Evolutionary conservation across 2,888 invertebrate genomes (phyloP), one percentile per base, ranked within the genome.

Genomic region (Piscicola geometra): DNA sequence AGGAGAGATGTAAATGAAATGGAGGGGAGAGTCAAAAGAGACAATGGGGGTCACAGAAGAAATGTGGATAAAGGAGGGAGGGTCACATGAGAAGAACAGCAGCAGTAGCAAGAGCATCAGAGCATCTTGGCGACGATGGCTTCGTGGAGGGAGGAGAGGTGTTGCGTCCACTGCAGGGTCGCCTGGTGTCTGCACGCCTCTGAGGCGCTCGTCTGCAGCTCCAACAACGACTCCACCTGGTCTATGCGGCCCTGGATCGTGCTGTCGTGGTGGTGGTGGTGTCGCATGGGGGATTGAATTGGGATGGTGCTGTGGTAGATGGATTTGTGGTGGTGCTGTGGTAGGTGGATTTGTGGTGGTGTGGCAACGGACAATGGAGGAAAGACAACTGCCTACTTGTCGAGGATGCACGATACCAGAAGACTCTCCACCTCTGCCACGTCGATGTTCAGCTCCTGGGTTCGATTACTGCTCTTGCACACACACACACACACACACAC

Each of bases 331-430:
- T n/a, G n/a, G 30, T 1, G 72, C 3, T 50, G 64, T 64, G 5
- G 21, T 64, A 3, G 64, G 21, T n/a, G 3, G 25, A 28, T 32
- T 28, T 33, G 32, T n/a, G n/a, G 69, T 30, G 68, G 30, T 1
- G 72, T 15, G n/a, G 64, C 21, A 5, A 30, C 21, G 9, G 64
- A 30, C 9, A 5, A 9, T 5, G 3, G 5, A 12, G 32, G 56
- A 5, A 30, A 52, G 18, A 28, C 15, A 79, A 89, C 90, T 89
- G 87, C n/a, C n/a, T n/a, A 94, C 93, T 91, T 93, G 87, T 99
- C 98, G 83, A 99, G 89, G 86, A 99, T 99, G 86, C 98, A 97
- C 32, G 97, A 96, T 68, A 99, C 97, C 79, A 99, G 87, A 72
- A 99, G 88, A 86, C 93, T 94, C 87, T 97, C 97, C 30, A 99